Conservation (phyloP, 2,797 vertebrate genomes). For the Sarcophilus harrisii region DNA sequence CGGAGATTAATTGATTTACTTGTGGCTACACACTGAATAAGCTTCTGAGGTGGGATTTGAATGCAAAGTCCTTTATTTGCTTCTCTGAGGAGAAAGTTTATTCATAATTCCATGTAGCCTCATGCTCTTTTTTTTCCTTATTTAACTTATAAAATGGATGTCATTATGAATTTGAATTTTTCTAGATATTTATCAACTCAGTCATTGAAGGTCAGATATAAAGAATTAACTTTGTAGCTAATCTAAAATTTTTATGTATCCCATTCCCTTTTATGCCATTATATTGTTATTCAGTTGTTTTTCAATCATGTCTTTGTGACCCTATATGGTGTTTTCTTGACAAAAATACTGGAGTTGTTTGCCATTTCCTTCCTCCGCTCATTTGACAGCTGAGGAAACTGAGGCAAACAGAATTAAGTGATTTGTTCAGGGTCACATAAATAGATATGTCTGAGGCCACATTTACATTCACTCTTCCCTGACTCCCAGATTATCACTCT, state of each 20-base stretch:
- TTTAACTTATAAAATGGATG: background rate
- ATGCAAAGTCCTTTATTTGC: background rate
- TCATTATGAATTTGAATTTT: background rate
- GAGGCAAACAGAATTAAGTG: background rate
- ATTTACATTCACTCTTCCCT: background rate
- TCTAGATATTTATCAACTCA: background rate
- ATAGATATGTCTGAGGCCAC: background rate
- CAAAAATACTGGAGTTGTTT: too few species aligned
- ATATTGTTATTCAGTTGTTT: background rate
- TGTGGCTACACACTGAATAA: background rate
- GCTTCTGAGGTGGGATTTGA: background rate
- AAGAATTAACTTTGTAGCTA: background rate
- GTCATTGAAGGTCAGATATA: background rate
- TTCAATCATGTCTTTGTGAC: background rate
- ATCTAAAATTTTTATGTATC: background rate
- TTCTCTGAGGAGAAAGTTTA: background rate
- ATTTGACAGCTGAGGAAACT: background rate
- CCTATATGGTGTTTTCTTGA: background rate
- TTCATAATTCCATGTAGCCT: background rate
- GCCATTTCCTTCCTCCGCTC: background rate
- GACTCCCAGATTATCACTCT: background rate
- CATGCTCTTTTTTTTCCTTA: background rate
- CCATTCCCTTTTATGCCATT: background rate
- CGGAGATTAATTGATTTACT: background rate
- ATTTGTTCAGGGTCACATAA: background rate